Conservation (phyloP, 2,888 invertebrate species). For the Caradrina clavipalpis region DNA sequence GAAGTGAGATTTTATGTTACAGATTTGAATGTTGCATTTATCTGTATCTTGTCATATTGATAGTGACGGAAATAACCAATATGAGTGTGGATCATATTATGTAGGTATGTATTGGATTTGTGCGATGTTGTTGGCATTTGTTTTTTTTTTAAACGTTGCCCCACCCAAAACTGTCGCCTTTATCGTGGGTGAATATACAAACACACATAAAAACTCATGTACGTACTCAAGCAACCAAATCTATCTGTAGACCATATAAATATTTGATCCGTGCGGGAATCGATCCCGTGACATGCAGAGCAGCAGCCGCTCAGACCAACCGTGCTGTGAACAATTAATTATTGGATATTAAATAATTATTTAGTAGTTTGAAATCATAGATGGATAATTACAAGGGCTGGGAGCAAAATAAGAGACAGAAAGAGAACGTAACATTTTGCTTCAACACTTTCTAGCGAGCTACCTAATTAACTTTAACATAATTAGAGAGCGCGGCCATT, state of each 20-base stretch:
- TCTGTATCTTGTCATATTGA: slow-evolving; percentile 19
- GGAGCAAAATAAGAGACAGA: neutral
- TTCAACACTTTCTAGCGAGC: neutral
- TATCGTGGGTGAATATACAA: too few species aligned
- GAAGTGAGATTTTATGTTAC: slow-evolving; percentile 58
- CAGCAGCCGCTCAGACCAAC: too few species aligned
- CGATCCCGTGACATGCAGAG: too few species aligned
- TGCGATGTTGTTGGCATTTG: too few species aligned
- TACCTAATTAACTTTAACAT: slow-evolving; percentile 4
- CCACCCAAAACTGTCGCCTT: too few species aligned
- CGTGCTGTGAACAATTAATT: neutral
- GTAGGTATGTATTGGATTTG: neutral
- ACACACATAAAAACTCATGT: too few species aligned
- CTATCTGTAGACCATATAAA: too few species aligned
- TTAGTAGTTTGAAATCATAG: neutral
- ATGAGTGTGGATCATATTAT: too few species aligned
- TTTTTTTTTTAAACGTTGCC: too few species aligned
- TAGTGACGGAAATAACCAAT: neutral
- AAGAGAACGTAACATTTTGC: neutral
- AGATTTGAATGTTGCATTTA: slow-evolving; percentile 43
- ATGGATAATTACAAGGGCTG: neutral
- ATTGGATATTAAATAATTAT: neutral
- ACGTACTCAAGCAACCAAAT: too few species aligned
- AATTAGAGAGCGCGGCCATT: slow-evolving; percentile 23
- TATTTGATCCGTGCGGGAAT: too few species aligned